Evolutionary conservation across 2,113 vertebrate genomes (phyloP).

Genomic region (Istiophorus platypterus): DNA sequence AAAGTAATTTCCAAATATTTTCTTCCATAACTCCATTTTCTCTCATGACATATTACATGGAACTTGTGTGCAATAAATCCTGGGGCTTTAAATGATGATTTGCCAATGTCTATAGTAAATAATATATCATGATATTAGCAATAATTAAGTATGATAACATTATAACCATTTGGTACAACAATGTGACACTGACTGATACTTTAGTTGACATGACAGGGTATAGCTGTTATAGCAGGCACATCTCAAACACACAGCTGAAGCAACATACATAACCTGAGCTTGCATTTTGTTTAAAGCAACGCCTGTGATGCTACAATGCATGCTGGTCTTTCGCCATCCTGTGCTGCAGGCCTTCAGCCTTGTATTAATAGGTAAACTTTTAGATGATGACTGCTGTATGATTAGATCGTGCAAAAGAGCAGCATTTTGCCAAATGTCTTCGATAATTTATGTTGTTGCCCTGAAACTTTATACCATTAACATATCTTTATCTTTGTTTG

Average conservation of each 20-base stretch:
- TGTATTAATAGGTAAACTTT: background rate
- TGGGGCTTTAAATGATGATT: background rate
- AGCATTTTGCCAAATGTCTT: background rate
- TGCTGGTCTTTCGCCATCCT: slow-evolving; percentile 50
- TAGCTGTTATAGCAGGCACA: background rate
- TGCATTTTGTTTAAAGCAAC: slow-evolving; percentile 51
- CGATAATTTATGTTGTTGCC: background rate
- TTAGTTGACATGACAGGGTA: background rate
- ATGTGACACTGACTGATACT: background rate
- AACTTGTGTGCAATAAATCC: background rate
- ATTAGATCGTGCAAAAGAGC: background rate
- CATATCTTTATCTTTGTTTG: slow-evolving; percentile 9
- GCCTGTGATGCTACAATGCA: slow-evolving; percentile 59
- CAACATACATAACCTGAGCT: slow-evolving; percentile 18
- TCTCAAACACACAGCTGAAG: background rate
- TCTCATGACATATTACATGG: background rate
- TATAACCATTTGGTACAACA: background rate
- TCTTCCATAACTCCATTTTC: background rate
- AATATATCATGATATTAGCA: background rate
- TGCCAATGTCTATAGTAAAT: background rate
- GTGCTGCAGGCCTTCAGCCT: slow-evolving; percentile 18
- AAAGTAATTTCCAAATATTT: background rate
- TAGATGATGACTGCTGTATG: slow-evolving; percentile 23
- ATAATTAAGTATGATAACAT: background rate
- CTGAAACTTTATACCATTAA: slow-evolving; percentile 10